Conservation (phyloP, 2,797 vertebrate genomes). For the Discoglossus pictus region DNA sequence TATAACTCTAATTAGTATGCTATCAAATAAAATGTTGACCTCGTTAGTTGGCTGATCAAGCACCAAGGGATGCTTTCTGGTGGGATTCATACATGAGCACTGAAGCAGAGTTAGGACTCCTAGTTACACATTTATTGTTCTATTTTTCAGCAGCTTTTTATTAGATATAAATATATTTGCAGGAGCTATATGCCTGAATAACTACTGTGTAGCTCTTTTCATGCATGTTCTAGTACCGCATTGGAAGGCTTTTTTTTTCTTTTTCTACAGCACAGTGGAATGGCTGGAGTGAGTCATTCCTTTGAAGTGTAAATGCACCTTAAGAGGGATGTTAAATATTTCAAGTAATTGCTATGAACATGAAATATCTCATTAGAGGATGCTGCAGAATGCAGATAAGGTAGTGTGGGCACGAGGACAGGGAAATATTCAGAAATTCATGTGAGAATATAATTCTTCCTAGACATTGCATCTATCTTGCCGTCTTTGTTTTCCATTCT, state of each 20-base stretch:
- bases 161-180: background rate
- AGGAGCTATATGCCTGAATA: background rate
- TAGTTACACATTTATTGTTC: too few species aligned
- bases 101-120: too few species aligned
- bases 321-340: conserved; percentile 72
- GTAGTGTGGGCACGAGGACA: conserved; percentile 23
- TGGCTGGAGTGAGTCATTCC: conserved; percentile 64
- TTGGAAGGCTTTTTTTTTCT: conserved; percentile 23
- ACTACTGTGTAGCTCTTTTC: background rate
- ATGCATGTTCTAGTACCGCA: conserved; percentile 21
- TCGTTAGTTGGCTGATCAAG: too few species aligned
- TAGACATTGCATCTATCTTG: conserved; percentile 45
- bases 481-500: conserved; percentile 45
- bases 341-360: conserved; percentile 73
- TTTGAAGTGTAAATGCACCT: conserved; percentile 76
- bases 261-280: conserved; percentile 47
- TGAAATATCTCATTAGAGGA: conserved; percentile 70
- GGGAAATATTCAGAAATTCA: conserved; percentile 54
- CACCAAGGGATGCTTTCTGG: too few species aligned
- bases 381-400: conserved; percentile 69
- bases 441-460: conserved; percentile 55
- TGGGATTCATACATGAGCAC: too few species aligned
- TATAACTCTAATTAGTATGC: too few species aligned
- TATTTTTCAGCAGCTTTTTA: too few species aligned
- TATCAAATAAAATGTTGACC: too few species aligned